Conservation (phyloP, 2,888 invertebrate species). For the Clistopyga incitator region DNA sequence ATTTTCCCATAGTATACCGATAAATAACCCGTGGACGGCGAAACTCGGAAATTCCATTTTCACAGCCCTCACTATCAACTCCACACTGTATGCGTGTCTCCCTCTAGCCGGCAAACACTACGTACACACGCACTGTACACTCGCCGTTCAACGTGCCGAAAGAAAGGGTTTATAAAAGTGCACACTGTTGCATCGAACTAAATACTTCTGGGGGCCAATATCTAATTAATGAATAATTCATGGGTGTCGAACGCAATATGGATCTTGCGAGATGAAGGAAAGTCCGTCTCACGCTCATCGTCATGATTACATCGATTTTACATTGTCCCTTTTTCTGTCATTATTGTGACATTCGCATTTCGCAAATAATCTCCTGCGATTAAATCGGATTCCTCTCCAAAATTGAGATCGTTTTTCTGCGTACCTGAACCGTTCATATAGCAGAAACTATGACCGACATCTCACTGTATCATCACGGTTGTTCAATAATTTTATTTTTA, state of each 20-base stretch:
- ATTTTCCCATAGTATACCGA: conserved; percentile 67
- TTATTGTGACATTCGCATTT: too few relatives aligned
- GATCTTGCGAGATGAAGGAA: background rate
- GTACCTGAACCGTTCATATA: too few relatives aligned
- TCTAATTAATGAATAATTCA: conserved; percentile 2
- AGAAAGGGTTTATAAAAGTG: conserved; percentile 11
- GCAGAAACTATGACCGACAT: too few relatives aligned
- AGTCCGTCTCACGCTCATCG: background rate
- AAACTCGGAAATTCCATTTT: conserved; percentile 65
- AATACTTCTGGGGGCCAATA: conserved; percentile 7
- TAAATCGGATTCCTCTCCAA: too few relatives aligned
- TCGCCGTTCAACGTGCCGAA: background rate
- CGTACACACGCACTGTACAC: conserved; percentile 1
- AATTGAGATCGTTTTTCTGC: too few relatives aligned
- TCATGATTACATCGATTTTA: background rate
- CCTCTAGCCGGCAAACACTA: conserved; percentile 17
- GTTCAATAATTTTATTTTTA: too few relatives aligned
- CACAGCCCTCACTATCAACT: conserved; percentile 21
- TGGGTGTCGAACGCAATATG: background rate
- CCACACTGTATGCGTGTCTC: background rate
- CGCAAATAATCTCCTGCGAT: background rate
- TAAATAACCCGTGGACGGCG: conserved; percentile 62
- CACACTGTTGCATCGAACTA: background rate
- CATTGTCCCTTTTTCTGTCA: too few relatives aligned
- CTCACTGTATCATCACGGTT: too few relatives aligned